Percentiles rank a stretch among this genome's conserved stretches.
phyloP scores from a whole-genome alignment of 2,888 invertebrate genomes.

The Liopterus haemorrhoidalis region DNA sequence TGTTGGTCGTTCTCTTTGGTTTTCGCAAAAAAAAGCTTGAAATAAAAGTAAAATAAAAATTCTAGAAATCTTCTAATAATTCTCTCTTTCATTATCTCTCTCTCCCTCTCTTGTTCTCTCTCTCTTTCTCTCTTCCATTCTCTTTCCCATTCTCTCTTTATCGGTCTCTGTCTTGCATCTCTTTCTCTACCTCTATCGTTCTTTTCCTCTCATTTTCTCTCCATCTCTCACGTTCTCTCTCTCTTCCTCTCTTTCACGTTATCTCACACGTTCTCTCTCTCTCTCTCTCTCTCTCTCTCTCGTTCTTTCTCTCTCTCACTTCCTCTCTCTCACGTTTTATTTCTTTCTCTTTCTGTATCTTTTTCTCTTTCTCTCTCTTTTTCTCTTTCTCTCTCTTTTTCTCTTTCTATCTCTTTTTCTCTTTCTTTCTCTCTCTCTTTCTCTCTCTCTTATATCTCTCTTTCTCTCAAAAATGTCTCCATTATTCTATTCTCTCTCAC shows the following conservation, averaged over 20 bases:
- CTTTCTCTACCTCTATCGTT: not conserved
- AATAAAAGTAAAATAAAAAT: no score
- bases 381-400: not conserved
- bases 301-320: not conserved
- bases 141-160: not conserved
- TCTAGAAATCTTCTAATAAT: no score
- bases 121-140: not conserved
- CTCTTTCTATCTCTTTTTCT: not conserved
- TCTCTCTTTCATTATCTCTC: not conserved
- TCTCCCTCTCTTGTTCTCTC: constrained; percentile 1
- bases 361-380: not conserved
- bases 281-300: not conserved
- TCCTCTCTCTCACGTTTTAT: not conserved
- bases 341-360: not conserved
- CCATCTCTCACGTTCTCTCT: no score
- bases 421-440: not conserved
- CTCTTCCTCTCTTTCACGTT: not conserved
- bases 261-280: not conserved
- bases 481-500: not conserved
- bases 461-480: not conserved
- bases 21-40: no score
- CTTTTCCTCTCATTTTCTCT: not conserved
- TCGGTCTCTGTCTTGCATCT: not conserved
- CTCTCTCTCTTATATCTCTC: no score
- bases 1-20: no score